Evolutionary conservation across 2,113 vertebrate species (phyloP), one percentile per base, ranked within the genome.

Genomic region (Campylorhamphus procurvoides): DNA sequence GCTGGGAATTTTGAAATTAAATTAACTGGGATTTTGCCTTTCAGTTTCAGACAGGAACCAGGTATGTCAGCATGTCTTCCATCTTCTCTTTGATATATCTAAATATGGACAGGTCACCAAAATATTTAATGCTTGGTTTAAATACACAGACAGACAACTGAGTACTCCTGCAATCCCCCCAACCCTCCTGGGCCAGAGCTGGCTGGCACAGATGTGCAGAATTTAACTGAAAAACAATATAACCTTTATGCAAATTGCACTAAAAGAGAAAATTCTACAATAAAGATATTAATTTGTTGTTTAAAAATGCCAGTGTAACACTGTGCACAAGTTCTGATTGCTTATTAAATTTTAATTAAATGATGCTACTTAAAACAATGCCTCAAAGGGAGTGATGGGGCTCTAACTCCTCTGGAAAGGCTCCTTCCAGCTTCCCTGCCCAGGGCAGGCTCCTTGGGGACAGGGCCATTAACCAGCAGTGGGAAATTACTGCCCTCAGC

Each of bases 281-380:
- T 14, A 58, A 42, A 59, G 9, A 35, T 40, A 82, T 35, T 40
- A 31, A 37, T 52, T 53, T 53, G 20, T 53, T 73, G 40, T 52
- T 86, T 2, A 15, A 88, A 80, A 53, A 74, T 23, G 12, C 19
- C 68, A 89, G 39, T 4, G 14, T 7, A 18, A 80, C 20, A 20
- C 7, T 7, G 2, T 27, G 39, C 46, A 63, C 11, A 27, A 83
- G 23, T 76, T 82, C 50, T 89, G 62, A 73, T 66, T 73, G 33
- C 71, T 83, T 71, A 76, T 85, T 91, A 77, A n/a, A 62, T 67
- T 72, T 79, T 94, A 84, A 88, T 95, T 89, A 47, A 76, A 39
- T 84, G 76, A 42, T n/a, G 14, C 55, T 66, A 5, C 46, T 71
- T 55, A 55, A 89, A 86, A 67, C 12, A 15, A 31, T 72, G 47